Evolutionary conservation across 1,140 invertebrate genomes (phyloP), one percentile per base, ranked within the genome.

Genomic region (Pachypsylla venusta): DNA sequence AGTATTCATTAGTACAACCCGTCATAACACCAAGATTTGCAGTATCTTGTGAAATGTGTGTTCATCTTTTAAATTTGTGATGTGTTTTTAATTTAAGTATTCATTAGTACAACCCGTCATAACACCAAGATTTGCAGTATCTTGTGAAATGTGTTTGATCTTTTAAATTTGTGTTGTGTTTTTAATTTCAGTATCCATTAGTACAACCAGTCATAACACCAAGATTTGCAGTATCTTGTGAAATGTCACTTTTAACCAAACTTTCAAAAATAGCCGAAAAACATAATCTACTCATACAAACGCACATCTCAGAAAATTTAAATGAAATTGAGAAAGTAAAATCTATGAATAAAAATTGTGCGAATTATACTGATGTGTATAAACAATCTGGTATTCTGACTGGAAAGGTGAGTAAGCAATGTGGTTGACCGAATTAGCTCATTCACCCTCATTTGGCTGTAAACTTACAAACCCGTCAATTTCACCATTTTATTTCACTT

Each of bases 11-110:
- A 53, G 75, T 95, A 1, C 70, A 80, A 64, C 88, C 91, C 0
- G 76, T 89, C 13, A 81, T 95, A 42, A 92, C 89, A 1, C 92
- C 92, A 53, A 75, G 91, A 66, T 94, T 93, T 78, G 89, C 88
- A 16, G 68, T 89, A 2, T 85, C 84, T 63, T 89, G 89, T 71
- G 78, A 81, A 61, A 74, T 79, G 67, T 71, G 81, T 27, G 81
- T 73, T 92, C 3, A 79, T 94, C n/a, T n/a, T n/a, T n/a, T n/a
- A n/a, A n/a, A n/a, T n/a, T n/a, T n/a, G n/a, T n/a, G n/a, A n/a
- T n/a, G n/a, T n/a, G n/a, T n/a, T n/a, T n/a, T n/a, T n/a, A n/a
- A n/a, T n/a, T n/a, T n/a, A n/a, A n/a, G n/a, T n/a, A n/a, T n/a
- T 72, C 79, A n/a, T 71, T 89, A 53, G 75, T 95, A 1, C 70